Evolutionary conservation across 2,113 vertebrate species (phyloP), one percentile per base, ranked within the genome.

Genomic region (Tragelaphus strepsiceros): DNA sequence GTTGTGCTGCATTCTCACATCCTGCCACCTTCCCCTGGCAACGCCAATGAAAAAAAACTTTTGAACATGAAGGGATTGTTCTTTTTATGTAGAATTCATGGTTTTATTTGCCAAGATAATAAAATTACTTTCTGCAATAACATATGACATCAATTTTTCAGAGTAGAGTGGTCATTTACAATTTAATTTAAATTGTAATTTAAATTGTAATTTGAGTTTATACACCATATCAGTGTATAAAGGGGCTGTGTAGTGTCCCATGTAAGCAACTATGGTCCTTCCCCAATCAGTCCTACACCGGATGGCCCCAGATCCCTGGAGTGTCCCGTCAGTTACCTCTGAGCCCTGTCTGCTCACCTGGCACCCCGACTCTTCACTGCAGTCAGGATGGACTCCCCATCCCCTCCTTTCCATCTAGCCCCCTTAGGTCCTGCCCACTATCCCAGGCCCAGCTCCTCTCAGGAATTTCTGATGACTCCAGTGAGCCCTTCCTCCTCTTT

Each of bases 31-130:
- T n/a, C n/a, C n/a, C n/a, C n/a, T n/a, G n/a, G n/a, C n/a, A n/a
- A n/a, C n/a, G n/a, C n/a, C n/a, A n/a, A n/a, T n/a, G n/a, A n/a
- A n/a, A 96, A 46, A 96, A 97, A 96, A 92, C 96, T 94, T 93
- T 91, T 95, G 97, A 94, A 98, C 95, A 95, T 94, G 67, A 98
- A 98, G 96, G 97, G 95, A 97, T 98, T 94, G 91, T 98, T 56
- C 54, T 22, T 22, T 56, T 56, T 56, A 22, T 56, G 54, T 58
- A 58, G 56, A 58, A 58, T 98, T 96, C 28, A 9, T 83, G 67
- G 97, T 97, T 98, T 98, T 93, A 95, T 99, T 98, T 98, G 98
- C 98, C 98, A 98, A 99, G 98, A 98, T 97, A 98, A 97, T 98
- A 97, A 98, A 98, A 98, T 98, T 94, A 88, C 22, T 83, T 64